Conservation (phyloP, 2,113 vertebrate species). For the Corythaixoides concolor region DNA sequence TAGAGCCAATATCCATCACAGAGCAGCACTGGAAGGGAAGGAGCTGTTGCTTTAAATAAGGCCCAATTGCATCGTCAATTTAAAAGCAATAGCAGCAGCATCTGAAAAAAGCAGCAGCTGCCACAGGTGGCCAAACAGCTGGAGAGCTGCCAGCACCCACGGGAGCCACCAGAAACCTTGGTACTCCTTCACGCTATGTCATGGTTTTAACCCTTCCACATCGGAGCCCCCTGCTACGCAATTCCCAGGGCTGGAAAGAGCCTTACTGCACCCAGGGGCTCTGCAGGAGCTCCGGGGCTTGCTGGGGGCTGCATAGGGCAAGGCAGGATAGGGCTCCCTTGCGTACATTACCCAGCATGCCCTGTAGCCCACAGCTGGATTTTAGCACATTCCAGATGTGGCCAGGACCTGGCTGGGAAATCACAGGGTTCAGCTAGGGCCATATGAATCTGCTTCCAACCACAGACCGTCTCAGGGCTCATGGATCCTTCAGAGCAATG, state of each 20-base stretch:
- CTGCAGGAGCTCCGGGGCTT: neutral
- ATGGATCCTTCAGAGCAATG: neutral
- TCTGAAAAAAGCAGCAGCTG: slow-evolving; percentile 53
- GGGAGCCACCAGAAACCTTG: neutral
- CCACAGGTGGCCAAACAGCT: slow-evolving; percentile 68
- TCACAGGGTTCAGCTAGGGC: neutral
- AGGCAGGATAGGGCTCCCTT: neutral
- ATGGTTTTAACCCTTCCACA: neutral
- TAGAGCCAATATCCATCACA: slow-evolving; percentile 8
- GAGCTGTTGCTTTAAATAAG: slow-evolving; percentile 58
- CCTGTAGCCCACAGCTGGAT: neutral
- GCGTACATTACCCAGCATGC: accelerated
- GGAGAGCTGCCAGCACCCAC: slow-evolving; percentile 50
- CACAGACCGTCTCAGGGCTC: neutral
- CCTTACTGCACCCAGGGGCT: neutral
- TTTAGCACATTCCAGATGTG: neutral
- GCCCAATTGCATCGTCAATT: slow-evolving; percentile 59
- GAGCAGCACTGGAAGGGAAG: slow-evolving; percentile 22
- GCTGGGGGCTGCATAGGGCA: neutral
- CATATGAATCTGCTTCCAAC: accelerated
- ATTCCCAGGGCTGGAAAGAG: neutral
- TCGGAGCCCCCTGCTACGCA: accelerated
- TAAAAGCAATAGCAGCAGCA: slow-evolving; percentile 52
- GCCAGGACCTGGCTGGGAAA: neutral
- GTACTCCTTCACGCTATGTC: neutral